Base-by-base conservation (phyloP, 92 coral and sea anemone genomes). In the Chrysogorgia sp. region DNA sequence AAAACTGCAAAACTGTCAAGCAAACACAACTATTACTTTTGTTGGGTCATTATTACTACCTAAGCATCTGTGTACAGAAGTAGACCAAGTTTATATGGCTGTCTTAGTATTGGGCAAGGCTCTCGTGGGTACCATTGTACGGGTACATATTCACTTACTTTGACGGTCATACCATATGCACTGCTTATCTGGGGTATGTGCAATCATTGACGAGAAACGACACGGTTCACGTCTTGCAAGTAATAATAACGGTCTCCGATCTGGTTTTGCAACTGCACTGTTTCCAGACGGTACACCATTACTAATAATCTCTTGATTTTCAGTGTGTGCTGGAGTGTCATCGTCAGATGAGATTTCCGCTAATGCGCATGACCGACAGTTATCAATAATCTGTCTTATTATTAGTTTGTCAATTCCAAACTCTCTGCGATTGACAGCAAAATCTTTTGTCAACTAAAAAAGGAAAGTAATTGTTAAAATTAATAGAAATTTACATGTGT, bases 111-210 rank as follows among this genome's bases (percentile, higher is more conserved):
- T n/a, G n/a, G n/a, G n/a, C n/a, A n/a, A n/a, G n/a, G n/a, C n/a
- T n/a, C n/a, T n/a, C n/a, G n/a, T n/a, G n/a, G n/a, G n/a, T n/a
- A n/a, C n/a, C n/a, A n/a, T n/a, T n/a, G n/a, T n/a, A n/a, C n/a
- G n/a, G n/a, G n/a, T n/a, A n/a, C n/a, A n/a, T n/a, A n/a, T n/a
- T 15, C 8, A 71, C 90, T 17, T 60, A 96, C 99, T 91, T 83
- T 90, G 72, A 63, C 82, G 89, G 40, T 91, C 99, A 91, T 89
- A 96, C 99, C 99, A 96, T 22, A 96, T 85, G 58, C 99, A 96
- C 57, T 86, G 85, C 55, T 45, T 70, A 53, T 91, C 96, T 10
- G 99, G 99, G 20, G 78, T 80, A 55, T 89, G 85, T 15, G 99
- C 97, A 9, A 87, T 96, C 99, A 96, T 96, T 3, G 99, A 96